Percentiles rank a stretch among this genome's conserved stretches.
phyloP scores from a whole-genome alignment of 2,888 invertebrate species.

The Morpho deidamia region DNA sequence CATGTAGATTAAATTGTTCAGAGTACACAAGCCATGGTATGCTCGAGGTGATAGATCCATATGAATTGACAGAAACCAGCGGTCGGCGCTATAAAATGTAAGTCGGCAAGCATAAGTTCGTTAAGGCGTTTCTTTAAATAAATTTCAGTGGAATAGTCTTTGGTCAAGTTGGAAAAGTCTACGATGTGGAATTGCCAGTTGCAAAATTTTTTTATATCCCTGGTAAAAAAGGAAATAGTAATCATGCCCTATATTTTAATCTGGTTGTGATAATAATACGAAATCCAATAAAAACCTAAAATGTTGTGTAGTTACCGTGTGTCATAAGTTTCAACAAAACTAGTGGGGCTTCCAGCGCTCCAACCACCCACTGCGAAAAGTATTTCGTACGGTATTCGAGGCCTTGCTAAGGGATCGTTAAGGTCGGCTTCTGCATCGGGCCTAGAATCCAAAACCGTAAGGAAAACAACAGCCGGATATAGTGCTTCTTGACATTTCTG shows the following conservation, averaged over 20 bases:
- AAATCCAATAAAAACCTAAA: background rate
- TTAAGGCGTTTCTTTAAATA: background rate
- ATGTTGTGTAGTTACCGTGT: constrained; percentile 29
- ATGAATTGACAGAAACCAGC: constrained; percentile 85
- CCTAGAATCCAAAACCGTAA: constrained; percentile 68
- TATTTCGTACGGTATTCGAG: constrained; percentile 86
- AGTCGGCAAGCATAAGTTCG: too few relatives aligned
- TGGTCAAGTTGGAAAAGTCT: too few relatives aligned
- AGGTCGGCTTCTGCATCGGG: constrained; percentile 70
- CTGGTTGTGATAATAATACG: background rate
- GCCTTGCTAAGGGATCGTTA: constrained; percentile 80
- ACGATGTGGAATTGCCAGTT: too few relatives aligned
- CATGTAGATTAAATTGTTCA: constrained; percentile 85
- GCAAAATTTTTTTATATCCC: too few relatives aligned
- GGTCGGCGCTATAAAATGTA: constrained; percentile 79
- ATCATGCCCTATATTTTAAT: constrained; percentile 24
- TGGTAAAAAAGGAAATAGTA: too few relatives aligned
- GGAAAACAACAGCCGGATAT: constrained; percentile 72
- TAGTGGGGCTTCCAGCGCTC: constrained; percentile 90
- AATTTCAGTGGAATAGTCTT: too few relatives aligned
- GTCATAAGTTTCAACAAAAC: constrained; percentile 87
- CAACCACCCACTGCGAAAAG: constrained; percentile 92
- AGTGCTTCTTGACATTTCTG: constrained; percentile 77
- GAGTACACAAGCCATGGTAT: constrained; percentile 86
- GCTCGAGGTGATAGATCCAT: constrained; percentile 84